phyloP scores from a whole-genome alignment of 2,888 invertebrate species.

The Sphaeridia pumilis region DNA sequence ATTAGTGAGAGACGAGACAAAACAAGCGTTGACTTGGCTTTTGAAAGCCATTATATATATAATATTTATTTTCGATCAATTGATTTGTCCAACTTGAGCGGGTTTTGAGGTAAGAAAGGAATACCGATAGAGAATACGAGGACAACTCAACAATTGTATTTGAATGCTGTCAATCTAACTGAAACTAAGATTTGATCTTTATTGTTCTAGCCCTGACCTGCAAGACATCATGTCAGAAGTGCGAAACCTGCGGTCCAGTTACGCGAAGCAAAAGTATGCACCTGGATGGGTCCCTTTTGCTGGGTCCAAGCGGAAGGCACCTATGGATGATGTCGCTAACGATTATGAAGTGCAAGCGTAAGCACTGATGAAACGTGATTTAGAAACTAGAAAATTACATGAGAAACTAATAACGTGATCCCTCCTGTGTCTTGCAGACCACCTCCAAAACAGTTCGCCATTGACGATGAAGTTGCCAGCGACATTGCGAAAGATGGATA shows the following conservation, averaged over 20 bases:
- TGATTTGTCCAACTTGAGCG: no score
- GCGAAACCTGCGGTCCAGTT: not conserved
- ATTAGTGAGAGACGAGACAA: no score
- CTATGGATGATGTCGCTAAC: not conserved
- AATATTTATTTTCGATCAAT: no score
- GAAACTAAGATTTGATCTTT: no score
- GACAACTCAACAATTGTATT: no score
- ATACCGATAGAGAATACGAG: no score
- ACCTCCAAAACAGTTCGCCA: conserved; percentile 22
- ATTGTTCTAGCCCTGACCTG: no score
- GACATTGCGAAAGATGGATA: conserved; percentile 15
- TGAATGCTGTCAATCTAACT: no score
- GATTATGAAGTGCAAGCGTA: conserved; percentile 4
- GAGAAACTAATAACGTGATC: not conserved
- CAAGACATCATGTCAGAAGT: not conserved
- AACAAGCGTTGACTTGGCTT: no score
- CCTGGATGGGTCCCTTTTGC: conserved; percentile 22
- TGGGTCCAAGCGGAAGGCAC: conserved; percentile 23
- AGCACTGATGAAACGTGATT: no score
- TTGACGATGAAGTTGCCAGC: conserved; percentile 16
- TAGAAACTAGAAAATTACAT: not conserved
- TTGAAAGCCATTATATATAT: no score
- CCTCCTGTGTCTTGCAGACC: conserved; percentile 14
- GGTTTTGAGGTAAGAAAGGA: no score
- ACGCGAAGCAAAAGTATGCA: not conserved